A percentile compares a stretch with the other conserved stretches of the same genome.
Conservation (phyloP, 1,140 invertebrate species). For the Ceratina australensis region DNA sequence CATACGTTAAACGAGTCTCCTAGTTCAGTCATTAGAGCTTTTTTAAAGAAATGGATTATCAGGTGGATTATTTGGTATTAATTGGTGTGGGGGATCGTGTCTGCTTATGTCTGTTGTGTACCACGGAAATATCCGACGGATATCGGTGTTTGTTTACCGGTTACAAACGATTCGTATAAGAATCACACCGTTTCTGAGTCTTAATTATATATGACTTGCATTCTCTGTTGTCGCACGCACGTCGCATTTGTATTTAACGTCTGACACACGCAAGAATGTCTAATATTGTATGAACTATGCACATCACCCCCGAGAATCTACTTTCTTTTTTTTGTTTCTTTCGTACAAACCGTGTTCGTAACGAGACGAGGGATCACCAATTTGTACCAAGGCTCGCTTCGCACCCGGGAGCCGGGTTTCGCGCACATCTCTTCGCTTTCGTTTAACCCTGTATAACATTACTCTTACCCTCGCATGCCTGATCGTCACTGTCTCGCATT, state of each 20-base stretch:
- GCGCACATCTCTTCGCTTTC: slow-evolving; percentile 54
- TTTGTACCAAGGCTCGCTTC: slow-evolving; percentile 63
- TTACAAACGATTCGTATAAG: slow-evolving; percentile 12
- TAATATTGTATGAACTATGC: slow-evolving; percentile 31
- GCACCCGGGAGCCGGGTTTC: slow-evolving; percentile 57
- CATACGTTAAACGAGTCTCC: slow-evolving; percentile 29
- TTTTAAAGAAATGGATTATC: slow-evolving; percentile 40
- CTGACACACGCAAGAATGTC: slow-evolving; percentile 26
- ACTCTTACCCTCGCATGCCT: slow-evolving; percentile 56
- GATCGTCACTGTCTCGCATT: slow-evolving; percentile 56
- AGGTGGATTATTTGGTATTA: slow-evolving; percentile 63
- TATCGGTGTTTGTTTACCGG: neutral
- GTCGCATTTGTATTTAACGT: slow-evolving; percentile 41
- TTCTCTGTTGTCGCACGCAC: slow-evolving; percentile 35
- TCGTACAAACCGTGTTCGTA: slow-evolving; percentile 28
- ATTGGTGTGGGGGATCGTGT: slow-evolving; percentile 69
- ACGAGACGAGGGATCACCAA: slow-evolving; percentile 58
- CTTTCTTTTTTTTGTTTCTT: no score
- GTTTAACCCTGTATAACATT: slow-evolving; percentile 50
- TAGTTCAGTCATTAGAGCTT: slow-evolving; percentile 50
- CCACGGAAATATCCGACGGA: slow-evolving; percentile 42
- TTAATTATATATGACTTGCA: slow-evolving; percentile 23
- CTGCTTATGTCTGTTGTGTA: slow-evolving; percentile 67
- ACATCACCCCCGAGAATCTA: slow-evolving; percentile 24
- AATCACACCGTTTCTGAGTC: slow-evolving; percentile 12